A percentile compares a stretch with the other conserved stretches of the same genome.
Conservation (phyloP, 1,140 invertebrate species). For the Ostrea edulis region DNA sequence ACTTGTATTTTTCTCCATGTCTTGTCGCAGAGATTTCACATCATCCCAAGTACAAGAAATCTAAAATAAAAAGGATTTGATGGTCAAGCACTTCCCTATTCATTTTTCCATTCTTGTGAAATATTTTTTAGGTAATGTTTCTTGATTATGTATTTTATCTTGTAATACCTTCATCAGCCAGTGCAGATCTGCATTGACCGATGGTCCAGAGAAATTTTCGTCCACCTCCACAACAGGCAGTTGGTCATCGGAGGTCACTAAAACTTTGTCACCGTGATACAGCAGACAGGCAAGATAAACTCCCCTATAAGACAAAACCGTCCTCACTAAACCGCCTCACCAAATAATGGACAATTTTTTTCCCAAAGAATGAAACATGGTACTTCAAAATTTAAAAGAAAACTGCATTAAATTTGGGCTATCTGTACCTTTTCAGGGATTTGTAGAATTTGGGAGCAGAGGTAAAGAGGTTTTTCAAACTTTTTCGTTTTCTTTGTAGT, state of each 20-base stretch:
- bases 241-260: slow-evolving; percentile 97
- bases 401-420: neutral
- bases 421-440: slow-evolving; percentile 87
- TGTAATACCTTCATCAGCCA: slow-evolving; percentile 95
- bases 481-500: slow-evolving; percentile 85
- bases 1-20: slow-evolving; percentile 95
- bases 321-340: neutral
- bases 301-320: slow-evolving; percentile 84
- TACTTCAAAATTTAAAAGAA: neutral
- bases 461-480: slow-evolving; percentile 95
- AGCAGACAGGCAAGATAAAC: slow-evolving; percentile 95
- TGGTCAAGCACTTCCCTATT: too few relatives aligned
- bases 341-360: neutral
- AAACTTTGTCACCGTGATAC: slow-evolving; percentile 95
- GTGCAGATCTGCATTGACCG: slow-evolving; percentile 94
- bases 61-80: slow-evolving; percentile 76
- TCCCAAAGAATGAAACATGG: too few relatives aligned
- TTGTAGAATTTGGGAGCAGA: slow-evolving; percentile 97
- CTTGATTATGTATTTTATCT: slow-evolving; percentile 36
- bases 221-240: slow-evolving; percentile 97
- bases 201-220: slow-evolving; percentile 93
- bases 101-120: too few relatives aligned
- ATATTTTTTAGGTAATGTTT: neutral
- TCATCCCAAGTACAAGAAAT: slow-evolving; percentile 97
- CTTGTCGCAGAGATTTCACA: slow-evolving; percentile 91